Percentiles rank a stretch among this genome's conserved stretches.
Conservation (phyloP, 2,797 vertebrate species). For the Amblyopsis hoosieri region DNA sequence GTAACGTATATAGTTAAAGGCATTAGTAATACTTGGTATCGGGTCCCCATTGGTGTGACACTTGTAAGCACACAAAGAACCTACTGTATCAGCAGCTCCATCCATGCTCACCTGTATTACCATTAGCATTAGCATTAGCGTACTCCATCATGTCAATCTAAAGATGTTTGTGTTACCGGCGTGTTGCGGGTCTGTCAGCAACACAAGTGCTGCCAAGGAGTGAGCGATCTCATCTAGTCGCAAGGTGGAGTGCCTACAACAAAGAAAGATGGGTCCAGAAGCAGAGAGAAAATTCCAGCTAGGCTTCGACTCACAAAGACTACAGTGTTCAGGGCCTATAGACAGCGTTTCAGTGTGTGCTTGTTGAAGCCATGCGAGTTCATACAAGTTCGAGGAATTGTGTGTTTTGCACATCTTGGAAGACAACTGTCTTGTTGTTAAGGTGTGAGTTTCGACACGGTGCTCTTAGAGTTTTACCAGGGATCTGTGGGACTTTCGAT, state of each 20-base stretch:
- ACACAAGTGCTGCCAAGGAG: slow-evolving; percentile 53
- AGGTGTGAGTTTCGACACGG: slow-evolving; percentile 60
- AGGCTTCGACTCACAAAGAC: slow-evolving; percentile 67
- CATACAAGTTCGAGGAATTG: slow-evolving; percentile 64
- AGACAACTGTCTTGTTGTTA: slow-evolving; percentile 62
- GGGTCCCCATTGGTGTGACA: slow-evolving; percentile 10
- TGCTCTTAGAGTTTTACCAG: slow-evolving; percentile 29
- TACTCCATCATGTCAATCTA: slow-evolving; percentile 31
- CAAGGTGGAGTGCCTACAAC: slow-evolving; percentile 50
- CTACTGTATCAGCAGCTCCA: slow-evolving; percentile 17
- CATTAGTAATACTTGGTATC: background rate
- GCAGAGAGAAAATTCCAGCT: slow-evolving; percentile 47
- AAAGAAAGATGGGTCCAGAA: slow-evolving; percentile 50
- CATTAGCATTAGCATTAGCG: slow-evolving; percentile 13
- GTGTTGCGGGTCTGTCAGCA: slow-evolving; percentile 64
- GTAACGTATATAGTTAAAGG: background rate
- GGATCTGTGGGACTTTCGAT: slow-evolving; percentile 44
- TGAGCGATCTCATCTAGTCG: slow-evolving; percentile 40
- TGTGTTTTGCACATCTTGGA: slow-evolving; percentile 45
- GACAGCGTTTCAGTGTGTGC: slow-evolving; percentile 41
- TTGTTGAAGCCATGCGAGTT: slow-evolving; percentile 65
- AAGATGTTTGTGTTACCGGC: slow-evolving; percentile 55
- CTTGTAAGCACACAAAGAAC: slow-evolving; percentile 54
- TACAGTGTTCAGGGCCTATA: slow-evolving; percentile 54
- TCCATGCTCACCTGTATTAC: slow-evolving; percentile 51